Conservation (phyloP, 2,797 vertebrate genomes). For the Schizothorax lantsangensis region DNA sequence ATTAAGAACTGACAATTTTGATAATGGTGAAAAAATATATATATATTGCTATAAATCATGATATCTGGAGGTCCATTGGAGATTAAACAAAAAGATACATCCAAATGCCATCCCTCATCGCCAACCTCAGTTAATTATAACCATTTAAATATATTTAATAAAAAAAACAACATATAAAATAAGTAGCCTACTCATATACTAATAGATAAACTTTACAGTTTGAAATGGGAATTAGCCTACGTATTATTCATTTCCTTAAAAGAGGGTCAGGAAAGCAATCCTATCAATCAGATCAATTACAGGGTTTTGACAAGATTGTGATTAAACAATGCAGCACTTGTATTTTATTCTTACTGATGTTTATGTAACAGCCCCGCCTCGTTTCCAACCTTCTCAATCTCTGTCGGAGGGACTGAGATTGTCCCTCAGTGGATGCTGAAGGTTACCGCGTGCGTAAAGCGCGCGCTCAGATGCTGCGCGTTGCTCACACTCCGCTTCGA, state of each 20-base stretch:
- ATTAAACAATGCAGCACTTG: background rate
- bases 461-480: conserved; percentile 42
- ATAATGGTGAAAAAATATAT: background rate
- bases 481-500: conserved; percentile 18
- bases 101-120: background rate
- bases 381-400: conserved; percentile 12
- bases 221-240: too few species aligned
- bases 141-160: background rate
- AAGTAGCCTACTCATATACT: background rate
- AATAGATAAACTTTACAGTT: background rate
- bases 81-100: background rate
- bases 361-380: conserved; percentile 50
- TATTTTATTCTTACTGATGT: conserved; percentile 15
- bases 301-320: background rate
- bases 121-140: background rate
- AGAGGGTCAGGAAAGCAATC: background rate
- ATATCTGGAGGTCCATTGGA: background rate
- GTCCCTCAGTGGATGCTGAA: conserved; percentile 41
- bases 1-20: background rate
- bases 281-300: background rate
- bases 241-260: background rate
- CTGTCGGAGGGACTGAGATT: conserved; percentile 15
- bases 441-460: conserved; percentile 53
- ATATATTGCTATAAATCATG: background rate
- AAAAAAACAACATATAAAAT: background rate